Percentiles rank a stretch among this genome's conserved stretches.
Evolutionary conservation across 1,140 invertebrate genomes (phyloP).

Genomic region (Drosophila serrata): DNA sequence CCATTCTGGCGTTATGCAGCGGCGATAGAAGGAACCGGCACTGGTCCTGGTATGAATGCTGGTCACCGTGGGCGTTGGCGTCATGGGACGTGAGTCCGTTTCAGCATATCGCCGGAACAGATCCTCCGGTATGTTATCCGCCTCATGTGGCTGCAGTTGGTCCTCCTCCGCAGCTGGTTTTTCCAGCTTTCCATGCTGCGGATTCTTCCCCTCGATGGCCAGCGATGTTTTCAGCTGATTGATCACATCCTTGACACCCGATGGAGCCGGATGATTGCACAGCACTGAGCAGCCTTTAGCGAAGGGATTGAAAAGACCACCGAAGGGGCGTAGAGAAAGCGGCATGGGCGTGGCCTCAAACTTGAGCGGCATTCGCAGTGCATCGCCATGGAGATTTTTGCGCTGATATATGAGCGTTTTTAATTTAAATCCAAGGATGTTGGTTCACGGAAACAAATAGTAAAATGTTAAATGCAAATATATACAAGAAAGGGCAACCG

Average conservation of each 20-base stretch:
- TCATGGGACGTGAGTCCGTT: constrained; percentile 91
- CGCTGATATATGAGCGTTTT: constrained; percentile 35
- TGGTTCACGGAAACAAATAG: too few relatives aligned
- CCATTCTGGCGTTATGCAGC: constrained; percentile 86
- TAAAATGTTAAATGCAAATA: background rate
- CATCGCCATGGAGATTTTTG: constrained; percentile 50
- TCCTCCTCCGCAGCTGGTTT: constrained; percentile 38
- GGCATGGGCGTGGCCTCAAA: constrained; percentile 77
- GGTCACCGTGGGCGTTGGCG: constrained; percentile 90
- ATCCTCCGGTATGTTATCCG: constrained; percentile 87
- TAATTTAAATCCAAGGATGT: background rate
- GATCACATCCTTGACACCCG: constrained; percentile 90
- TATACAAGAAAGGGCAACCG: too few relatives aligned
- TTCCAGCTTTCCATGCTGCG: constrained; percentile 36
- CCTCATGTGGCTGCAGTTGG: constrained; percentile 57
- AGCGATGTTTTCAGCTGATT: constrained; percentile 90
- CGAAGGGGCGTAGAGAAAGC: constrained; percentile 89
- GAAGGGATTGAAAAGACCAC: constrained; percentile 92
- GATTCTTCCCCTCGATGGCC: constrained; percentile 83
- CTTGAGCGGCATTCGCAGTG: constrained; percentile 60
- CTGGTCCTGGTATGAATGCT: constrained; percentile 86
- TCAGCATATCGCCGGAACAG: constrained; percentile 90
- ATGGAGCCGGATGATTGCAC: constrained; percentile 93
- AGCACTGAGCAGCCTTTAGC: constrained; percentile 91
- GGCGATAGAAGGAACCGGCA: constrained; percentile 79